Evolutionary conservation across 1,140 invertebrate species (phyloP).

Genomic region (Drosophila ohnishii): DNA sequence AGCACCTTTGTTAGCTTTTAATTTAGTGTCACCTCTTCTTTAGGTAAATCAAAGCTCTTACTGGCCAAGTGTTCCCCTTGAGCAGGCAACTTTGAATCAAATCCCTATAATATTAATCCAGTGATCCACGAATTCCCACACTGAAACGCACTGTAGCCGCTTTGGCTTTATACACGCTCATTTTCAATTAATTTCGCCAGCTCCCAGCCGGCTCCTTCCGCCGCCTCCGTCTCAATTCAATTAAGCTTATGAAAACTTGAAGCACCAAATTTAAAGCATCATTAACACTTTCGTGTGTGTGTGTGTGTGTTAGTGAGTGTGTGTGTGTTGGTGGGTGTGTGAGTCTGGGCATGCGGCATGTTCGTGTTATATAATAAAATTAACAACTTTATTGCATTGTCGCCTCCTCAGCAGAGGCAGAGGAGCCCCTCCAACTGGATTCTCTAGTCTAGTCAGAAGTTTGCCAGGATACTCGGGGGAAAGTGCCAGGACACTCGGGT

Average conservation of each 20-base stretch:
- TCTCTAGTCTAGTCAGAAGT: slow-evolving; percentile 9
- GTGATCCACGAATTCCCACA: background rate
- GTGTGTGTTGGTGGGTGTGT: background rate
- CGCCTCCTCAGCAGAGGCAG: slow-evolving; percentile 14
- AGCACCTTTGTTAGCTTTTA: background rate
- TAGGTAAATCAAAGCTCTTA: too few species aligned
- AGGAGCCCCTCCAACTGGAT: background rate
- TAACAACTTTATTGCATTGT: slow-evolving; percentile 69
- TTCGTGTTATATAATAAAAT: slow-evolving; percentile 65
- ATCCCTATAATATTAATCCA: background rate
- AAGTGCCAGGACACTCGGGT: background rate
- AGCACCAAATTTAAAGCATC: slow-evolving; percentile 70
- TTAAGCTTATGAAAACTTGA: slow-evolving; percentile 72
- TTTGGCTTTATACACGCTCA: slow-evolving; percentile 39
- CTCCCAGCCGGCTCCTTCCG: slow-evolving; percentile 4
- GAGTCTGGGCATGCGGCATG: slow-evolving; percentile 24
- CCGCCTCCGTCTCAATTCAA: slow-evolving; percentile 48
- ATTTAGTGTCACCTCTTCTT: too few species aligned
- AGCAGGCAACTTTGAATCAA: background rate
- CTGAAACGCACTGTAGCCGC: slow-evolving; percentile 42
- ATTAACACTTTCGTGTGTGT: slow-evolving; percentile 63
- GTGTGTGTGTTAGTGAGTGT: slow-evolving; percentile 1
- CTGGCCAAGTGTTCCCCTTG: too few species aligned
- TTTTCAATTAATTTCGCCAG: slow-evolving; percentile 47
- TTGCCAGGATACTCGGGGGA: background rate